A percentile compares a stretch with the other conserved stretches of the same genome.
Conservation (phyloP, 2,888 invertebrate species). For the Epistrophe grossulariae region DNA sequence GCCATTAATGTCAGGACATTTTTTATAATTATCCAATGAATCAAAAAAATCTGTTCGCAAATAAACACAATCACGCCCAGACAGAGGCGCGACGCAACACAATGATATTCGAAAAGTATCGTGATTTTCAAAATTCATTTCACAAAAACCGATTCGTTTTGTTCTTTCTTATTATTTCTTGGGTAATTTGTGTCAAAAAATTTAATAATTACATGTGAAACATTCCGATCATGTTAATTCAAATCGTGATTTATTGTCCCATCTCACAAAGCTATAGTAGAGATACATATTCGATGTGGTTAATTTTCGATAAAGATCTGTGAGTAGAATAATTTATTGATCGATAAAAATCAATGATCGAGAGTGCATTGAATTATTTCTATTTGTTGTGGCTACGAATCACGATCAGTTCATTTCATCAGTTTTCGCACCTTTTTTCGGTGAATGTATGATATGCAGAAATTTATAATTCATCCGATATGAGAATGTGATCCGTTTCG, state of each 20-base stretch:
- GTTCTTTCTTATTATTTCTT: conserved; percentile 3
- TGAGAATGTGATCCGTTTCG: conserved; percentile 32
- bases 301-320: conserved; percentile 56
- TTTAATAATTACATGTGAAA: conserved; percentile 72
- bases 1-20: conserved; percentile 75
- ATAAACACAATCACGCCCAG: conserved; percentile 58
- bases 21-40: conserved; percentile 65
- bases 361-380: conserved; percentile 59
- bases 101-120: conserved; percentile 29
- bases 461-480: background rate
- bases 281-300: conserved; percentile 61
- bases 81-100: conserved; percentile 56
- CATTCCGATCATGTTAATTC: conserved; percentile 75
- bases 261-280: conserved; percentile 20
- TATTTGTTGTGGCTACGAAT: conserved; percentile 8
- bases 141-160: conserved; percentile 12
- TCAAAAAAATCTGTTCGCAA: conserved; percentile 43
- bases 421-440: conserved; percentile 31
- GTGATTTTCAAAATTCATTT: conserved; percentile 63
- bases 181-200: conserved; percentile 64
- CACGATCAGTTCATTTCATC: conserved; percentile 30
- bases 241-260: conserved; percentile 71
- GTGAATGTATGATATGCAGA: too few species aligned
- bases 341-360: background rate
- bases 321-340: conserved; percentile 65